Evolutionary conservation across 2,888 invertebrate species (phyloP), one percentile per base, ranked within the genome.

Genomic region (Tinea pellionella): DNA sequence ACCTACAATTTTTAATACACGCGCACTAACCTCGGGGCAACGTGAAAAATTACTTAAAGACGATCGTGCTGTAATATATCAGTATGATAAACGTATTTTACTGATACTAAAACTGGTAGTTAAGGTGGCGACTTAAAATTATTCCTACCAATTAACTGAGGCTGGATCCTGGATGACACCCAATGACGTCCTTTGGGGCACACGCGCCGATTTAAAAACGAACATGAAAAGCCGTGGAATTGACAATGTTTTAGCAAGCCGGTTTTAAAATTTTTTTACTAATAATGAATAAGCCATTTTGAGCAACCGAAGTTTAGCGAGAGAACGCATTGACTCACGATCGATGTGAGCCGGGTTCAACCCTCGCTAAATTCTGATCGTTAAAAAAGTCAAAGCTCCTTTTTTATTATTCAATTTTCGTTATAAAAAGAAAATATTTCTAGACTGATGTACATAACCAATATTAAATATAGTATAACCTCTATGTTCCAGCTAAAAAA

Each of bases 111-210:
- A 68, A 64, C 66, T 65, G 65, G 73, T 71, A 67, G 72, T 73
- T 72, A 69, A 64, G 62, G 63, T 43, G 64, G 67, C 67, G 67
- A 71, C 71, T 72, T 75, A 66, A 70, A 72, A 72, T 71, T 73
- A 72, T 72, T 73, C 68, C 65, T 67, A 66, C 71, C 75, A 76
- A 80, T 80, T 75, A 75, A 72, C 70, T 70, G 64, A 42, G 13
- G 12, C 42, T 37, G 24, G 11, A 32, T 57, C 29, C 55, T 57
- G 59, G 59, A 59, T 42, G 59, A 59, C 59, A 59, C 59, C 42
- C 43, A 43, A 42, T 42, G 41, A 73, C 74, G 72, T 78, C 73
- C 74, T 75, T 74, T 74, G 68, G 72, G 72, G 73, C 73, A 73
- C 68, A 73, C 68, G 69, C 70, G 69, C 70, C 65, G 70, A 67